These are phyloP conservation scores for Halcyon badia DNA, from an alignment of 2,797 vertebrate species.

Conservation along the genomic window DNA sequence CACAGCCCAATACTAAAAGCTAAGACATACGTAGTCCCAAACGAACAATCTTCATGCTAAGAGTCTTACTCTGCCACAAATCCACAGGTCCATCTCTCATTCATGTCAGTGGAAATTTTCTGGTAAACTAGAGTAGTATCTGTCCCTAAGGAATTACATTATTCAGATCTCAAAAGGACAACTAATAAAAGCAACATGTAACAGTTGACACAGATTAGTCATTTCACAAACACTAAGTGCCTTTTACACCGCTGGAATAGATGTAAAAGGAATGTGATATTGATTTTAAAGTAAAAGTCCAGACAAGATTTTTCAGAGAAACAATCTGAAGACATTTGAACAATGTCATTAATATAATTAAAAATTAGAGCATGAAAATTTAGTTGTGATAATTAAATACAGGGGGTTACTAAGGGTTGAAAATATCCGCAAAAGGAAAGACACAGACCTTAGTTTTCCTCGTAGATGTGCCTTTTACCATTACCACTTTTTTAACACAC, in stretches of 20 bases:
- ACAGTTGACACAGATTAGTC: neutral
- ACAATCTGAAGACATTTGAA: neutral
- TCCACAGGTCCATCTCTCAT: neutral
- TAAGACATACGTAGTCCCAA: neutral
- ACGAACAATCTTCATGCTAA: neutral
- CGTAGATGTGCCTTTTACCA: neutral
- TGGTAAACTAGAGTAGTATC: neutral
- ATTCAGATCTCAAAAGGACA: neutral
- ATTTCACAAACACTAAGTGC: neutral
- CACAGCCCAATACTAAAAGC: neutral
- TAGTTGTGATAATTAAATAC: neutral
- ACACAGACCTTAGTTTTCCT: fast-evolving
- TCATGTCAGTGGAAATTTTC: neutral
- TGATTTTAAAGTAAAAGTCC: neutral
- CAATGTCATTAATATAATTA: neutral
- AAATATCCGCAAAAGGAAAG: neutral
- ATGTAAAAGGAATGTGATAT: neutral
- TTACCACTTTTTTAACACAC: neutral
- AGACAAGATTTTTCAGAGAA: neutral
- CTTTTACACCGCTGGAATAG: neutral
- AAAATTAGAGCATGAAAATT: neutral
- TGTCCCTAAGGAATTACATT: neutral
- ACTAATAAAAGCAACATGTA: neutral
- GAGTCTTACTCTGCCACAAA: neutral
- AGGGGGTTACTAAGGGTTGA: neutral